Percentiles rank a stretch among this genome's conserved stretches.
Evolutionary conservation across 2,888 invertebrate species (phyloP).

Genomic region (Acrobasis suavella): DNA sequence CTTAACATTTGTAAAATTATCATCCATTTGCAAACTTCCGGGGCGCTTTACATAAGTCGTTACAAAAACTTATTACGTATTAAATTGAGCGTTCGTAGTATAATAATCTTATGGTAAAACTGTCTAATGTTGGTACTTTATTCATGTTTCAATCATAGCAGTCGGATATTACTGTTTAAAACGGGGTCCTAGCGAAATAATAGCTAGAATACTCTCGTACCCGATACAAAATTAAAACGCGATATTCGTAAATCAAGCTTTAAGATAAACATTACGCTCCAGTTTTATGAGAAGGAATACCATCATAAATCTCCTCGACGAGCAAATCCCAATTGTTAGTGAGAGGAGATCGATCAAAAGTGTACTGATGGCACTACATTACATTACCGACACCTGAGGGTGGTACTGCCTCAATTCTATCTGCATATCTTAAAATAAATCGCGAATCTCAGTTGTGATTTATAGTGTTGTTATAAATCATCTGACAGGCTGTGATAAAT

Average conservation of each 20-base stretch:
- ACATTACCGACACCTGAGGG: constrained; percentile 11
- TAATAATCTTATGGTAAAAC: background rate
- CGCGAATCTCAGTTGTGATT: constrained; percentile 12
- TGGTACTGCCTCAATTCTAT: background rate
- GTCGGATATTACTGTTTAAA: background rate
- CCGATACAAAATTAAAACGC: constrained; percentile 33
- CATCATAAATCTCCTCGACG: constrained; percentile 33
- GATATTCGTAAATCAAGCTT: constrained; percentile 47
- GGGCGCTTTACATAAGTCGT: too few species aligned
- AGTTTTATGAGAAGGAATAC: constrained; percentile 26
- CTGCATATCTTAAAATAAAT: constrained; percentile 2
- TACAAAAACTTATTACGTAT: too few species aligned
- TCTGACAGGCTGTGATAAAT: constrained; percentile 2
- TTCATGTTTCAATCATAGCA: too few species aligned
- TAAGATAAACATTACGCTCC: constrained; percentile 35
- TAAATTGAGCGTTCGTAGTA: constrained; percentile 4
- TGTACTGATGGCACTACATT: background rate
- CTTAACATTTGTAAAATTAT: too few species aligned
- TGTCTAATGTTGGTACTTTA: too few species aligned
- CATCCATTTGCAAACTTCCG: too few species aligned
- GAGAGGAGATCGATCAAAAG: constrained; percentile 35
- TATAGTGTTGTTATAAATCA: constrained; percentile 24
- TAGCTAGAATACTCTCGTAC: constrained; percentile 7
- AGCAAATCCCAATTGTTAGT: constrained; percentile 44
- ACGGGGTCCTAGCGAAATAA: background rate